Evolutionary conservation across 2,888 invertebrate species (phyloP), one percentile per base, ranked within the genome.

Genomic region (Chymomyza amoena): DNA sequence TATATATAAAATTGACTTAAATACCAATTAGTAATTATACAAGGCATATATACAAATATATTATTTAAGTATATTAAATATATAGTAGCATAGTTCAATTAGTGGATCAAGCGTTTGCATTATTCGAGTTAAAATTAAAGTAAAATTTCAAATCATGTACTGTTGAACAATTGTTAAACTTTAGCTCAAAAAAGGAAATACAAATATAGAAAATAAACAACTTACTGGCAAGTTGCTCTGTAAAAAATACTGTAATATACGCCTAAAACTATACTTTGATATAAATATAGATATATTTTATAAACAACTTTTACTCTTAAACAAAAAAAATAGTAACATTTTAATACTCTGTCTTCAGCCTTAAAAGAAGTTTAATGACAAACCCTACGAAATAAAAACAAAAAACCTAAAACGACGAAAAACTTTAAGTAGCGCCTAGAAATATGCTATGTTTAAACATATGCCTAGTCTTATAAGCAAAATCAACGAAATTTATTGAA

Each of bases 321-420:
- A 59, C 18, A 20, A 68, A 62, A 50, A 25, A 39, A 59, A 20
- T 57, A 25, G 57, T 36, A 15, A 60, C 18, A 71, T 83, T 79
- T 85, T 80, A 83, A 84, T 84, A 84, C 83, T 85, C 83, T 84
- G 83, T 83, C 83, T 84, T 85, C 83, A 85, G 85, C 83, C 83
- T 84, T 84, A 84, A 73, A 73, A 65, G 70, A 74, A 32, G 15
- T 65, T 70, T 50, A 60, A 64, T 66, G 64, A 16, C 39, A 61
- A 63, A 28, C 75, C 68, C 66, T 61, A 51, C 16, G 69, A 70
- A 66, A 69, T 54, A 16, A 61, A 59, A 66, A 71, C 57, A 64
- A 69, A 57, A 66, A 60, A 64, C 61, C 60, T 63, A 59, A 62
- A 25, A 61, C 61, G 61, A 60, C 36, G 60, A 32, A 66, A 76